These are phyloP conservation scores for Pseudomyrmex concolor DNA, from an alignment of 1,140 invertebrate species.

Conservation along the genomic window DNA sequence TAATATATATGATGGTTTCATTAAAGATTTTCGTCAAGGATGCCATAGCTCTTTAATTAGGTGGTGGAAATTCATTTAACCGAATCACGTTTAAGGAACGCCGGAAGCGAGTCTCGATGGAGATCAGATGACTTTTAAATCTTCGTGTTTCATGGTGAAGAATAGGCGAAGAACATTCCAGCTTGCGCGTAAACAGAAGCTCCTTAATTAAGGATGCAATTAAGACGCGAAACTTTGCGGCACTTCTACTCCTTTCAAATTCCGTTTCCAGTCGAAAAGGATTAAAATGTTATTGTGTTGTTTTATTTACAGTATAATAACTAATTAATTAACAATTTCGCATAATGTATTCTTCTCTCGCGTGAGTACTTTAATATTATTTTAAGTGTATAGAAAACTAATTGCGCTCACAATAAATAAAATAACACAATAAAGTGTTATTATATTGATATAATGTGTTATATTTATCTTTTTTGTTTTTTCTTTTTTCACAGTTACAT, in stretches of 20 bases:
- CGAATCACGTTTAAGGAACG: not conserved
- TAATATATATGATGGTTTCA: not conserved
- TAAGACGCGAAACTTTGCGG: slow-evolving; percentile 19
- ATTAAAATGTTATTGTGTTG: slow-evolving; percentile 18
- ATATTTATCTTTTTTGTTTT: not conserved
- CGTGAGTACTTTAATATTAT: not conserved
- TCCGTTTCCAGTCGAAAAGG: not conserved
- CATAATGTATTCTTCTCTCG: not conserved
- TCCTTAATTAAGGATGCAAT: slow-evolving; percentile 46
- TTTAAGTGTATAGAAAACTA: slow-evolving; percentile 8
- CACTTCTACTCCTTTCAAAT: slow-evolving; percentile 4
- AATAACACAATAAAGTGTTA: not conserved
- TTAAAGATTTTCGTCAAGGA: not conserved
- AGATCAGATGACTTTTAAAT: slow-evolving; percentile 40
- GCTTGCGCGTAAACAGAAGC: slow-evolving; percentile 35
- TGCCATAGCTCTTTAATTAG: slow-evolving; percentile 1
- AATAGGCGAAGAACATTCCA: not conserved
- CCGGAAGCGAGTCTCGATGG: not conserved
- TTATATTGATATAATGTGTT: slow-evolving; percentile 10
- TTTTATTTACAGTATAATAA: not conserved
- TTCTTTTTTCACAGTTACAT: not conserved
- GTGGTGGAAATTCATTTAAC: slow-evolving; percentile 21
- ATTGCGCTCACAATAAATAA: slow-evolving; percentile 4
- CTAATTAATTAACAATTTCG: not conserved
- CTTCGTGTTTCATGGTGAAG: slow-evolving; percentile 1